Conservation (phyloP, 2,797 vertebrate species). For the Caiman crocodilus region DNA sequence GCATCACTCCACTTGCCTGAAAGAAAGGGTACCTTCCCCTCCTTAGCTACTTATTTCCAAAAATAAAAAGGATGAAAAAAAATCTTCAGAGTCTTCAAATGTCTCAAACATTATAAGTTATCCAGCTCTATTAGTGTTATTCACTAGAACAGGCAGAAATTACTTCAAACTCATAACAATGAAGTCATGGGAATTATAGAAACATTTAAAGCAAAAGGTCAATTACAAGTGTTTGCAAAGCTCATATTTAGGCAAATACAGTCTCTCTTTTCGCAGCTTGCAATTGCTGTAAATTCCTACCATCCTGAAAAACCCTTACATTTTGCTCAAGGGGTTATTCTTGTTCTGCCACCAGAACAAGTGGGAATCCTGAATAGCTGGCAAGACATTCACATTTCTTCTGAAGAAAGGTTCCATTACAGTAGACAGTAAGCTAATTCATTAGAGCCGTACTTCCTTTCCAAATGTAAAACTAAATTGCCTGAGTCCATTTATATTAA, state of each 20-base stretch:
- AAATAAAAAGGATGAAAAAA: not conserved
- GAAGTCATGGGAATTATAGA: conserved; percentile 45
- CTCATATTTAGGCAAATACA: conserved; percentile 50
- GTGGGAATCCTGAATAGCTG: conserved; percentile 66
- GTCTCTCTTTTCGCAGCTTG: conserved; percentile 56
- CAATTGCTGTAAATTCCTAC: conserved; percentile 37
- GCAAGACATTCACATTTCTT: conserved; percentile 58
- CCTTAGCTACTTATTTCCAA: not conserved
- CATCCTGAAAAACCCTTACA: conserved; percentile 50
- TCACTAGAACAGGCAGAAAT: conserved; percentile 13
- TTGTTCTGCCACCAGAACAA: conserved; percentile 68
- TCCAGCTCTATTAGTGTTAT: conserved; percentile 20
- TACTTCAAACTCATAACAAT: conserved; percentile 3
- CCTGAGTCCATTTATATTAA: conserved; percentile 40
- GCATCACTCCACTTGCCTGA: not conserved
- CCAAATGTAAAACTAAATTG: conserved; percentile 59
- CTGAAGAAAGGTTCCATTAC: conserved; percentile 63
- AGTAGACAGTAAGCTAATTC: conserved; percentile 69
- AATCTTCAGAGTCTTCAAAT: not conserved
- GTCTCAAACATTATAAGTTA: conserved; percentile 23
- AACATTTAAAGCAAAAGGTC: conserved; percentile 36
- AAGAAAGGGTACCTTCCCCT: not conserved
- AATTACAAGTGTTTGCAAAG: conserved; percentile 39
- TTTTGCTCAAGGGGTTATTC: conserved; percentile 67
- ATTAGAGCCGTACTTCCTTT: conserved; percentile 53